phyloP scores from a whole-genome alignment of 1,140 invertebrate species.

The Neodiprion fabricii region DNA sequence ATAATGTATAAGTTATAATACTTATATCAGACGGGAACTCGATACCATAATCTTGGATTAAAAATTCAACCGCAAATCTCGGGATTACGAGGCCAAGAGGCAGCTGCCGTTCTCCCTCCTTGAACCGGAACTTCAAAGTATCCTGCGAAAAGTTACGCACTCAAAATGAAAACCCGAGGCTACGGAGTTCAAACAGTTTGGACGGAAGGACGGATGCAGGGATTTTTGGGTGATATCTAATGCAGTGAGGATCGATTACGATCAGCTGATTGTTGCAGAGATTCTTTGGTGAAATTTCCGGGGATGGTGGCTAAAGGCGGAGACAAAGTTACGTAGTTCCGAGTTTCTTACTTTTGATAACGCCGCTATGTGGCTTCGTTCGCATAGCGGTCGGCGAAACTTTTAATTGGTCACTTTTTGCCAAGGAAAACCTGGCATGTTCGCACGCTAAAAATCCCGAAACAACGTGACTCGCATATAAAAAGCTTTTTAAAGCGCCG shows the following conservation, averaged over 20 bases:
- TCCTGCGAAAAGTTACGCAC: neutral
- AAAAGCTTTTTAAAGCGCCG: neutral
- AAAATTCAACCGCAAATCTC: neutral
- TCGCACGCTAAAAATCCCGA: conserved; percentile 1
- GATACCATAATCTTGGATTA: conserved; percentile 1
- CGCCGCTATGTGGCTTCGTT: neutral
- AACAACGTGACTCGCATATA: conserved; percentile 1
- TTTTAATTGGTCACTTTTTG: conserved; percentile 8
- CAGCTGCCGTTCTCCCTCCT: neutral
- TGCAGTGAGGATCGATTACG: too few relatives aligned
- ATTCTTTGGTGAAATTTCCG: too few relatives aligned
- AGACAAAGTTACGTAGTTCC: too few relatives aligned
- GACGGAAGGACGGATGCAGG: too few relatives aligned
- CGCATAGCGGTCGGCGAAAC: neutral
- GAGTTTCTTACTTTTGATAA: neutral
- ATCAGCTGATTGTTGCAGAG: too few relatives aligned
- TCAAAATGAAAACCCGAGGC: neutral
- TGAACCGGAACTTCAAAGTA: neutral
- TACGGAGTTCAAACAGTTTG: too few relatives aligned
- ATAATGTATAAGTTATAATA: neutral
- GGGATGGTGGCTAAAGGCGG: too few relatives aligned
- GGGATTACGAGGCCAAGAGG: neutral
- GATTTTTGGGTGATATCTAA: too few relatives aligned
- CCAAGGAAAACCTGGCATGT: neutral
- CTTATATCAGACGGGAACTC: neutral